phyloP scores from a whole-genome alignment of 2,888 invertebrate genomes.

The Diadromus collaris region DNA sequence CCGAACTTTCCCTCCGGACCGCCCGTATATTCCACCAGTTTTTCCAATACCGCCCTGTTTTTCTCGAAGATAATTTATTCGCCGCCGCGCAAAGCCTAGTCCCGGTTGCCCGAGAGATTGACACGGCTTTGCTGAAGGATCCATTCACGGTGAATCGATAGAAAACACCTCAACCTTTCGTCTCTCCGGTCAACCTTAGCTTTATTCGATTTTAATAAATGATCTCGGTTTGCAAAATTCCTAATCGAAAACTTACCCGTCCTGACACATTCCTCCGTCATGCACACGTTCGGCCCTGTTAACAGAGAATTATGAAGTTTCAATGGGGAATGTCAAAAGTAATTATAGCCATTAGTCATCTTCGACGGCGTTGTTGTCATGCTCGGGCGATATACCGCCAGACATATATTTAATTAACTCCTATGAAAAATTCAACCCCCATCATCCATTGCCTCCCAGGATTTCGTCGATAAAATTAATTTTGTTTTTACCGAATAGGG shows the following conservation, averaged over 20 bases:
- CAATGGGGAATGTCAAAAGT: neutral
- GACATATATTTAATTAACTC: neutral
- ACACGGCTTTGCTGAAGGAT: neutral
- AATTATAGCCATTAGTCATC: constrained; percentile 2
- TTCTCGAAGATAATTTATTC: constrained; percentile 22
- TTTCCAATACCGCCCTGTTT: constrained; percentile 12
- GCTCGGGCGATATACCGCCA: neutral
- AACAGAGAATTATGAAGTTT: constrained; percentile 35
- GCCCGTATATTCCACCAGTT: neutral
- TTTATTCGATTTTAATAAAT: neutral
- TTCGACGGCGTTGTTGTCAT: neutral
- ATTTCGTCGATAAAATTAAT: neutral
- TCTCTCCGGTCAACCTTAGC: neutral
- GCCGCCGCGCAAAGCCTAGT: neutral
- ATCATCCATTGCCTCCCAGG: neutral
- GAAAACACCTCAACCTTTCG: neutral
- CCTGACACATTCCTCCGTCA: constrained; percentile 85
- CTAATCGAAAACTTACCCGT: constrained; percentile 81
- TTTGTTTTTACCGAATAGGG: neutral
- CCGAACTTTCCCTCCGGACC: neutral
- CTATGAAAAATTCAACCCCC: neutral
- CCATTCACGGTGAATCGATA: neutral
- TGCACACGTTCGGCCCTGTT: constrained; percentile 80
- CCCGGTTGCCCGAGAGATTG: neutral
- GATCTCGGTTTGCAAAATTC: neutral